Base-by-base conservation (phyloP, 2,888 invertebrate genomes). In the Sinohyriopsis cumingii region DNA sequence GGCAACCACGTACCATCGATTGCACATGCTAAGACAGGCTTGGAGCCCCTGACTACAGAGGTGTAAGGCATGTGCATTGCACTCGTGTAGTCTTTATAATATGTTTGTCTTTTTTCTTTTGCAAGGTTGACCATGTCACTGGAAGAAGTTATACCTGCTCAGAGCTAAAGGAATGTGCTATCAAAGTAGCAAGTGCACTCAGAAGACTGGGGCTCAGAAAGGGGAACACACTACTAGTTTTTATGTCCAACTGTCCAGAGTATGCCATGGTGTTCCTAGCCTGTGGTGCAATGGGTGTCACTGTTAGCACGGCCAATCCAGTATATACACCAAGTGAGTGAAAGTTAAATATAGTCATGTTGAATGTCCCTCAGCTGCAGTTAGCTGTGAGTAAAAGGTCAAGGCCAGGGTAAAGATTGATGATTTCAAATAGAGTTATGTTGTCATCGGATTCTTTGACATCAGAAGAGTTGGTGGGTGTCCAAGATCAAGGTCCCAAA, bases 201-300 rank as follows among this genome's bases (percentile, higher is more conserved):
- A 76, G 69, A n/a, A 80, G 78, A 59, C 69, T 82, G 85, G 87
- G 87, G 5, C 79, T 84, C 67, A 77, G 74, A 56, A 80, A 83
- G 56, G 88, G 88, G 1, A 88, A 89, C 69, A 79, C 80, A 5
- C 69, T 86, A 9, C 74, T 84, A 4, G 22, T 88, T 9, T 84
- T 82, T 69, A 75, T 82, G 59, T 76, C 78, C 20, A 89, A 89
- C 75, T 82, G 81, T 67, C 84, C 86, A 1, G 88, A 89, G 67
- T 89, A 83, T 68, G 67, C 80, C 9, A 73, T 86, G 15, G 53
- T 83, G 19, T 77, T 84, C 60, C 56, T 86, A 63, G 87, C 84
- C 1, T 77, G 79, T 45, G 68, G 77, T 25, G 76, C 77, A 25
- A 59, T 82, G 6, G 86, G 86, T 12, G 79, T 79, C 4, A 71